phyloP scores from a whole-genome alignment of 2,797 vertebrate genomes.

The Numenius phaeopus region DNA sequence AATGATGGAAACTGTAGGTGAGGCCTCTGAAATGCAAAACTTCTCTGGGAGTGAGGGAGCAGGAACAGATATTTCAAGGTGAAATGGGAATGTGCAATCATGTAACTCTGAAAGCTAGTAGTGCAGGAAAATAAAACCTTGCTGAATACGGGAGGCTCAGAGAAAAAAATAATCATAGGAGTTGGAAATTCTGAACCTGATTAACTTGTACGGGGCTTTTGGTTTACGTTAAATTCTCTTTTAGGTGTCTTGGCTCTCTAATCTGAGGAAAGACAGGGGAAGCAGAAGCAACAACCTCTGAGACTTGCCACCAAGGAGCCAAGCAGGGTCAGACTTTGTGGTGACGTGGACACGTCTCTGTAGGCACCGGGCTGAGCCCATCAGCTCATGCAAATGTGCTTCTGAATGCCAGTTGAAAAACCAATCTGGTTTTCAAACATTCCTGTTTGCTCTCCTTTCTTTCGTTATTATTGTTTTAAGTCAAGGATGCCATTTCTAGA shows the following conservation, averaged over 20 bases:
- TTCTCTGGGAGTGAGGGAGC: background rate
- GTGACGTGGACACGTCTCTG: background rate
- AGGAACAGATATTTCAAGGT: background rate
- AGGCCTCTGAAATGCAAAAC: background rate
- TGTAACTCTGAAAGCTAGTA: background rate
- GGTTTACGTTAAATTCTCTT: background rate
- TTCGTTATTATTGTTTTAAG: background rate
- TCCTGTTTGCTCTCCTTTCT: background rate
- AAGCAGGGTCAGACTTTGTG: background rate
- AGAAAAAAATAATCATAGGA: background rate
- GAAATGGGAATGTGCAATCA: background rate
- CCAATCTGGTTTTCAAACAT: background rate
- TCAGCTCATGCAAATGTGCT: background rate
- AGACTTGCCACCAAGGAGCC: background rate
- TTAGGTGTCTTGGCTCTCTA: background rate
- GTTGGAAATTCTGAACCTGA: background rate
- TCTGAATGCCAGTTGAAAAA: background rate
- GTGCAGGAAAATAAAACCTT: background rate
- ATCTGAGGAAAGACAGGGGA: background rate
- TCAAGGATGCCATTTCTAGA: constrained; percentile 14
- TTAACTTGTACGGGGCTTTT: background rate
- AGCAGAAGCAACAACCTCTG: background rate
- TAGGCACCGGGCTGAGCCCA: background rate
- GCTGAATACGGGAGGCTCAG: background rate
- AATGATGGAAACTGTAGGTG: background rate